These are phyloP conservation scores for Lasioglossum morio DNA, from an alignment of 2,888 invertebrate genomes.

Conservation along the genomic window DNA sequence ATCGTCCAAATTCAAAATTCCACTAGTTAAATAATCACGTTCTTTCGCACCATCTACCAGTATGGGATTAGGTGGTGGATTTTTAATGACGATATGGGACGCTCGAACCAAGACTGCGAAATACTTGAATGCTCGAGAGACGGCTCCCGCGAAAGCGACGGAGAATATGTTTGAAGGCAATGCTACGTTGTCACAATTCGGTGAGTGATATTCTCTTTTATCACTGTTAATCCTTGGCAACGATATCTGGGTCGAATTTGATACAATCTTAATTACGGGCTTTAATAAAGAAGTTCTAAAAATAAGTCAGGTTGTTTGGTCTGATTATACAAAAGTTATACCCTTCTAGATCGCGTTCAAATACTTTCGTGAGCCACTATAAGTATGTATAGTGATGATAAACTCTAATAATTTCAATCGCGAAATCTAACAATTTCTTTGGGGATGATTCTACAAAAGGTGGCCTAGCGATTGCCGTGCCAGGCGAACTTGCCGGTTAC, in stretches of 20 bases:
- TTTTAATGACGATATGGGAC: slow-evolving; percentile 93
- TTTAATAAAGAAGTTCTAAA: too few species aligned
- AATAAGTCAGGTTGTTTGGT: too few species aligned
- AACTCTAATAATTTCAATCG: too few species aligned
- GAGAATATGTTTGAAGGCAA: slow-evolving; percentile 89
- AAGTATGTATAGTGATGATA: too few species aligned
- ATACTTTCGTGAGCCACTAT: too few species aligned
- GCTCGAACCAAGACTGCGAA: slow-evolving; percentile 86
- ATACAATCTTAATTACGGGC: neutral
- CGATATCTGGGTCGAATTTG: neutral
- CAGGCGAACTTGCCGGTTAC: slow-evolving; percentile 96
- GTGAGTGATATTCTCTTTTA: slow-evolving; percentile 69
- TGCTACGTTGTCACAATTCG: slow-evolving; percentile 79
- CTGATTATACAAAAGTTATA: too few species aligned
- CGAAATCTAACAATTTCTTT: neutral
- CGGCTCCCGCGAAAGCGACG: slow-evolving; percentile 89
- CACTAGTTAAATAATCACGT: neutral
- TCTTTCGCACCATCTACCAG: slow-evolving; percentile 81
- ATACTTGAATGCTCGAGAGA: slow-evolving; percentile 91
- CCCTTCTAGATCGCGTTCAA: too few species aligned
- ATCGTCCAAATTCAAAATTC: neutral
- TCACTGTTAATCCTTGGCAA: neutral
- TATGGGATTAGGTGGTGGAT: slow-evolving; percentile 96
- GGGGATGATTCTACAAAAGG: slow-evolving; percentile 81
- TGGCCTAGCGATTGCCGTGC: slow-evolving; percentile 93